Evolutionary conservation across 1,140 invertebrate species (phyloP), one percentile per base, ranked within the genome.

Genomic region (Drosophila ananassae): DNA sequence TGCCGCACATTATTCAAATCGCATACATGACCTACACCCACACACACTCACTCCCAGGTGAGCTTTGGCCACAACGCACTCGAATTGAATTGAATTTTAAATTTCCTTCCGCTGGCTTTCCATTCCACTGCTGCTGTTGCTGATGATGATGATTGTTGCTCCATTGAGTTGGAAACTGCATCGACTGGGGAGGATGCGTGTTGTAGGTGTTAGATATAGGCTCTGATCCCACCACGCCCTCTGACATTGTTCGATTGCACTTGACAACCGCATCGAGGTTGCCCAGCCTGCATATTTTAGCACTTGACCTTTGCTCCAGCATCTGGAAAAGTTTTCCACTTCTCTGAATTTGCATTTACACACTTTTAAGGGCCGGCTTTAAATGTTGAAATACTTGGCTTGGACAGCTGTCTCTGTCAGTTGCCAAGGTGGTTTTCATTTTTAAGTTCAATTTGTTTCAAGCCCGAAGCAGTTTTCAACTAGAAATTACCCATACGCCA

Each of bases 1-100:
- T 89, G 82, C 78, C 62, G 83, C 82, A 79, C 73, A 78, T 87
- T 89, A 87, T 87, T 87, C 82, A 78, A 82, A 75, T 59, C 78
- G 69, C 77, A 77, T 78, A 82, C 83, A 82, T 87, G 82, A 87
- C 82, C 82, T 87, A 82, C 77, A 85, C 77, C 74, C 44, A 37
- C 48, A 54, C 56, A 21, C 30, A 54, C 56, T 21, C 30, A 30
- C 46, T 51, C 41, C 3, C 48, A 80, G 67, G 52, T 71, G 55
- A 82, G 60, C 73, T 62, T 62, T 48, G 57, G 52, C 47, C 37
- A 39, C 25, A 67, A 77, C 46, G 50, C 82, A 85, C 81, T 85
- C 54, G 60, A 74, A 71, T 46, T 21, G 74, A 57, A 85, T 87
- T 75, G 83, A 89, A 89, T 87, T 87, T 67, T 46, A 89, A 79